Base-by-base conservation (phyloP, 2,888 invertebrate species). In the Cryptus viduatorius region DNA sequence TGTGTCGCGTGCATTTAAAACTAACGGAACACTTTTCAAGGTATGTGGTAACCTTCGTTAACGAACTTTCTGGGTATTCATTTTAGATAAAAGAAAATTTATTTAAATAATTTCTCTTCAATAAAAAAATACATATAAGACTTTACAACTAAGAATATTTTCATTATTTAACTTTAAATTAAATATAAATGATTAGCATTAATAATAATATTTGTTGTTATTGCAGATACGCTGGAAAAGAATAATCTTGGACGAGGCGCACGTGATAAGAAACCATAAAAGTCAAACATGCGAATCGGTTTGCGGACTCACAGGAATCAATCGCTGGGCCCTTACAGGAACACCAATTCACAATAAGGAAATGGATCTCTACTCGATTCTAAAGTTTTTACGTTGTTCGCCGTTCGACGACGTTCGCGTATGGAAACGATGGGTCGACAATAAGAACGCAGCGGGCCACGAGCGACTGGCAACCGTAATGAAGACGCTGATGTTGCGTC, bases 311-410 rank as follows among this genome's bases (percentile, higher is more conserved):
- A 89, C 93, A 0, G 96, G 96, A 0, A 61, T 64, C 0, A 5
- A 95, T 94, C 96, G 98, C 12, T 98, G 98, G 98, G 97, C 96
- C 0, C 95, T 99, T 24, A 98, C 99, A 0, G 99, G 99, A 37
- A 99, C 99, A 0, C 99, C 99, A 0, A 97, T 99, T 59, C 99
- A 99, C 91, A 99, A 99, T 93, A 97, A 98, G 92, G 97, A 98
- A 91, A 94, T 97, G 82, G 98, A 98, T 93, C 94, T 98, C 53
- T 98, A 96, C 94, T 96, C 97, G 0, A 93, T 98, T 65, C 92
- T 98, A 14, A 97, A 98, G 93, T 99, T 98, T 93, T 94, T 99
- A 8, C 94, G 96, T 14, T 97, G 98, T 91, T 95, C 96, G 7
- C 99, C 99, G 0, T 99, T 99, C 93, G 97, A 98, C 92, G 98